Evolutionary conservation across 2,113 vertebrate genomes (phyloP), one percentile per base, ranked within the genome.

Genomic region (Pterocles burchelli): DNA sequence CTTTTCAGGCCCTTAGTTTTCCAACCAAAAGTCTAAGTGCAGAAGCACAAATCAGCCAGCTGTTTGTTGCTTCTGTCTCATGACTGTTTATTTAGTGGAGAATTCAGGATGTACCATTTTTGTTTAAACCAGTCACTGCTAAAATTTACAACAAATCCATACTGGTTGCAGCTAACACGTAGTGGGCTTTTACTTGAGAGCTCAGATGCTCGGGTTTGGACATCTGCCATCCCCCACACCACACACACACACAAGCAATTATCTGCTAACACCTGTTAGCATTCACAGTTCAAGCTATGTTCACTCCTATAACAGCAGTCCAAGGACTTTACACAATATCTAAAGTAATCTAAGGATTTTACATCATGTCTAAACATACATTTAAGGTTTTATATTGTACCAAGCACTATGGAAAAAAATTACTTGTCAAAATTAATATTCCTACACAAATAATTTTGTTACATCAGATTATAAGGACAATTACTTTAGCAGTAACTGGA

Each of bases 271-370:
- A 46, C 7, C 18, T 62, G 2, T 45, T 38, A 28, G 16, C 6
- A 26, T 54, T 92, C n/a, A 54, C 31, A 49, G 16, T 36, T 88
- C 55, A 78, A 75, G 5, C 4, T 33, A 25, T 46, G 17, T 48
- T 73, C 2, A 5, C 15, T 71, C 10, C 4, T 43, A 48, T 0
- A 0, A 80, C 34, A 90, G 43, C 17, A 89, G 24, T 38, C 52
- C 89, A 49, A 93, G 68, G 65, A 84, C 25, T n/a, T 73, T 88
- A 26, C 29, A 48, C 3, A 87, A 22, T 49, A 77, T 43, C 41
- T 43, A 48, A 72, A 92, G 28, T 19, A 94, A 45, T 48, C 17
- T 81, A 54, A 89, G 65, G 33, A 83, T 34, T 52, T 89, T 72
- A 38, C 18, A 45, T 1, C 63, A 17, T 59, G 76, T 43, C 21